Evolutionary conservation across 2,888 invertebrate genomes (phyloP).

Genomic region (Diarsia brunnea): DNA sequence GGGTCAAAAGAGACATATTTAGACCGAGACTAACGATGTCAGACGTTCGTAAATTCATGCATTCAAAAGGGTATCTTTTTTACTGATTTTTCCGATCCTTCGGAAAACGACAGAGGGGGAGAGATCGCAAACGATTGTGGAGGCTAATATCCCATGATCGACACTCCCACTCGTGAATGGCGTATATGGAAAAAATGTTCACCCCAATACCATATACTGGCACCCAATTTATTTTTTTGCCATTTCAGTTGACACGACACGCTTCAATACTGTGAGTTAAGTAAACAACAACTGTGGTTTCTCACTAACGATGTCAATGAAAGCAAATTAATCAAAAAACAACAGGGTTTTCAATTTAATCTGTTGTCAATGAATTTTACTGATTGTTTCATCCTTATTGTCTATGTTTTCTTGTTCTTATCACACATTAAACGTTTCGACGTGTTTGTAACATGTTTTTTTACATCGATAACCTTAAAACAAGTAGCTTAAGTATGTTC

Average conservation of each 20-base stretch:
- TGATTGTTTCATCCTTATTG: not conserved
- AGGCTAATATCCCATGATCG: constrained; percentile 64
- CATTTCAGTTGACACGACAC: constrained; percentile 40
- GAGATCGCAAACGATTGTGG: constrained; percentile 55
- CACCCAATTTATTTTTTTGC: constrained; percentile 61
- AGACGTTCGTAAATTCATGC: constrained; percentile 27
- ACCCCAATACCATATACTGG: constrained; percentile 53
- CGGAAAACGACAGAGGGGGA: constrained; percentile 54
- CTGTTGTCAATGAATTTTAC: not conserved
- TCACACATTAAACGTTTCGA: too few relatives aligned
- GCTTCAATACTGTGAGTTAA: constrained; percentile 23
- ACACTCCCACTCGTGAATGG: constrained; percentile 59
- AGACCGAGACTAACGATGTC: constrained; percentile 34
- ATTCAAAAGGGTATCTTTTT: constrained; percentile 51
- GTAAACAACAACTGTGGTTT: constrained; percentile 36
- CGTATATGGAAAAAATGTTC: constrained; percentile 55
- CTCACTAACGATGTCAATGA: constrained; percentile 30
- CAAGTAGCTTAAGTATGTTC: not conserved
- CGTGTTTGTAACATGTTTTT: too few relatives aligned
- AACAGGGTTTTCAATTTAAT: constrained; percentile 1
- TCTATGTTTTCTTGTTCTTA: not conserved
- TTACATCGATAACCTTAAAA: not conserved
- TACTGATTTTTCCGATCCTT: constrained; percentile 42
- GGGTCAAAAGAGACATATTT: constrained; percentile 34
- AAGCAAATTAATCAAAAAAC: constrained; percentile 25